Evolutionary conservation across 1,140 invertebrate species (phyloP).

Genomic region (Choristoneura fumiferana): DNA sequence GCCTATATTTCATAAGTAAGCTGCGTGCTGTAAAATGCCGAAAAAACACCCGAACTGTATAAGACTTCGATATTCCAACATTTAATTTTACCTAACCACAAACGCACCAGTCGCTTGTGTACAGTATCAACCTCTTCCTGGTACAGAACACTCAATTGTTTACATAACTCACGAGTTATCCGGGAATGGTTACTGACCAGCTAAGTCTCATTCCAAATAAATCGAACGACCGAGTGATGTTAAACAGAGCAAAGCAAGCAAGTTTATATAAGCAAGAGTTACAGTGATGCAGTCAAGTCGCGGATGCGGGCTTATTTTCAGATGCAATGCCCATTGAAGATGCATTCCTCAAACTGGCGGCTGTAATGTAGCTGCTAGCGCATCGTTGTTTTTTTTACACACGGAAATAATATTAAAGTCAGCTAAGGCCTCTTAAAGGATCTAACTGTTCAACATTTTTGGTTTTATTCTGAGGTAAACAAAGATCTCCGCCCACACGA

Average conservation of each 20-base stretch:
- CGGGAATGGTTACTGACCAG: constrained; percentile 12
- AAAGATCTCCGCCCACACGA: too few relatives aligned
- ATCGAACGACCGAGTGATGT: constrained; percentile 22
- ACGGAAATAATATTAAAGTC: constrained; percentile 8
- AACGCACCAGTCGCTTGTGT: background rate
- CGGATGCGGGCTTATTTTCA: constrained; percentile 16
- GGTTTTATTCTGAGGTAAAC: too few relatives aligned
- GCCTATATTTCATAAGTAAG: too few relatives aligned
- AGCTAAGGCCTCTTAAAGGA: background rate
- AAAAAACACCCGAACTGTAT: too few relatives aligned
- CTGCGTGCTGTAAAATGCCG: too few relatives aligned
- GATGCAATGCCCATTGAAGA: constrained; percentile 7
- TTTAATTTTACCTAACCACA: background rate
- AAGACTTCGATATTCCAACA: too few relatives aligned
- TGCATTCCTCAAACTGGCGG: background rate
- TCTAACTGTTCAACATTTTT: background rate
- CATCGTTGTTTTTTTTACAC: background rate
- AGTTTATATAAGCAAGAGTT: constrained; percentile 17
- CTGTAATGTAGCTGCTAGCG: background rate
- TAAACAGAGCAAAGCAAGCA: constrained; percentile 20
- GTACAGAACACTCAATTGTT: background rate
- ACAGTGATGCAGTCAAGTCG: background rate
- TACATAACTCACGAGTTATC: constrained; percentile 13
- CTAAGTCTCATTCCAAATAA: constrained; percentile 16
- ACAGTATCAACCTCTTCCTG: constrained; percentile 1